Percentiles rank a stretch among this genome's conserved stretches.
phyloP scores from a whole-genome alignment of 1,140 invertebrate species.

The Dysdera silvatica region DNA sequence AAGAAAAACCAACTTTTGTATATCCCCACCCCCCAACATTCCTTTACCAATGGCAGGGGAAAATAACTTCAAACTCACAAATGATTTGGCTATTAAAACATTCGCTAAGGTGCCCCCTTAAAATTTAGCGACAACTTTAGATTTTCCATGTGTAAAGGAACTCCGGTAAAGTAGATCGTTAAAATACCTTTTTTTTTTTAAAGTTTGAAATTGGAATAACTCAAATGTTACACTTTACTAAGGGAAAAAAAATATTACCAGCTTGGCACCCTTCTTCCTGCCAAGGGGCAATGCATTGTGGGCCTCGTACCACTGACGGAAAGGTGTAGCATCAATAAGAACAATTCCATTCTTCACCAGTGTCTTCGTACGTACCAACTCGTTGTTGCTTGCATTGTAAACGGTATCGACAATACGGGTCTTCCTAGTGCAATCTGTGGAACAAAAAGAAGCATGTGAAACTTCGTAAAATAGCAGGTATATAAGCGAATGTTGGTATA shows the following conservation, averaged over 20 bases:
- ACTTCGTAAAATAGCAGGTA: background rate
- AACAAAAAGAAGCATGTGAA: slow-evolving; percentile 34
- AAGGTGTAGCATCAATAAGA: slow-evolving; percentile 94
- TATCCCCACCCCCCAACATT: too few relatives aligned
- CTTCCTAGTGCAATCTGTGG: slow-evolving; percentile 74
- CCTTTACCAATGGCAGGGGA: too few relatives aligned
- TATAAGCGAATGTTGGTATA: too few relatives aligned
- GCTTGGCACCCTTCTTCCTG: slow-evolving; percentile 90
- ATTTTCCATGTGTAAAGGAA: too few relatives aligned
- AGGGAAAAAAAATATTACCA: slow-evolving; percentile 54
- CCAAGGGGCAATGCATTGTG: slow-evolving; percentile 92
- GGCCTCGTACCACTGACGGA: slow-evolving; percentile 97
- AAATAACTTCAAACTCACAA: too few relatives aligned
- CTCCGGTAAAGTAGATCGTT: slow-evolving; percentile 10
- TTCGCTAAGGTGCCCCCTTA: too few relatives aligned
- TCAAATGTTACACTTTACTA: background rate
- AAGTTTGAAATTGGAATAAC: too few relatives aligned
- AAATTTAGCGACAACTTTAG: too few relatives aligned
- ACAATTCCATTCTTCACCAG: slow-evolving; percentile 98
- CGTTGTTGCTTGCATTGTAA: slow-evolving; percentile 98
- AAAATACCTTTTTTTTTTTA: background rate
- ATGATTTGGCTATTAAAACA: too few relatives aligned
- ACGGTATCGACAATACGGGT: slow-evolving; percentile 99
- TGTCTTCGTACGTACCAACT: slow-evolving; percentile 98
- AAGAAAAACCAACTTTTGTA: too few relatives aligned